Evolutionary conservation across 2,113 vertebrate species (phyloP), one percentile per base, ranked within the genome.

Genomic region (Echinops telfairi): DNA sequence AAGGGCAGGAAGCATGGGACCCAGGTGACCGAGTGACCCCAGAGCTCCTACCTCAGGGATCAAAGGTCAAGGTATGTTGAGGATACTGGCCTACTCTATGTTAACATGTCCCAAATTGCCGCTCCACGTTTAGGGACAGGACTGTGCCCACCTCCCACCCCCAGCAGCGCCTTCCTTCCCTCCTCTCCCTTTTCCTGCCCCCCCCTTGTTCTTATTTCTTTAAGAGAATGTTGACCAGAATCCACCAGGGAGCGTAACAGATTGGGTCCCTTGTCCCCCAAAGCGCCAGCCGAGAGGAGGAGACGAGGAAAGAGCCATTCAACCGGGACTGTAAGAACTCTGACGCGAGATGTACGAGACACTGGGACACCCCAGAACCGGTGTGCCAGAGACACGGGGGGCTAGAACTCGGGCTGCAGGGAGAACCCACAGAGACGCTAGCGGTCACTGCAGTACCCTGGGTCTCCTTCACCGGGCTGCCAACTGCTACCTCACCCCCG

Each of bases 1-100:
- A 29, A 47, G 70, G 60, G 91, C 5, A 10, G 25, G 29, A 75
- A 25, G 36, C 47, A 64, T 16, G 6, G 33, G 20, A 62, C 20
- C 83, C 31, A 64, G 27, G 80, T 36, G 53, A 70, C 19, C 19
- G 14, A 3, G 2, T 7, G 40, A 47, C 47, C 58, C 38, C 82
- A 75, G 40, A 27, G 85, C 25, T 75, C 58, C 20, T 33, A 29
- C 71, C 15, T 84, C 23, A 22, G 98, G 98, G 94, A 98, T 98
- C 98, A 98, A 98, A 98, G 98, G 98, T 96, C 98, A 98, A 98
- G 98, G 98, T 98, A 98, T 82, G 98, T 91, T 66, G 90, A 84
- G 90, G 90, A 88, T 86, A 47, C 82, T 78, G 60, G 60, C 43
- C 38, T 78, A 62, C 38, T 80, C 94, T 81, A 27, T 58, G 4